Evolutionary conservation across 1,140 invertebrate species (phyloP), one percentile per base, ranked within the genome.

Genomic region (Gonioctena quinquepunctata): DNA sequence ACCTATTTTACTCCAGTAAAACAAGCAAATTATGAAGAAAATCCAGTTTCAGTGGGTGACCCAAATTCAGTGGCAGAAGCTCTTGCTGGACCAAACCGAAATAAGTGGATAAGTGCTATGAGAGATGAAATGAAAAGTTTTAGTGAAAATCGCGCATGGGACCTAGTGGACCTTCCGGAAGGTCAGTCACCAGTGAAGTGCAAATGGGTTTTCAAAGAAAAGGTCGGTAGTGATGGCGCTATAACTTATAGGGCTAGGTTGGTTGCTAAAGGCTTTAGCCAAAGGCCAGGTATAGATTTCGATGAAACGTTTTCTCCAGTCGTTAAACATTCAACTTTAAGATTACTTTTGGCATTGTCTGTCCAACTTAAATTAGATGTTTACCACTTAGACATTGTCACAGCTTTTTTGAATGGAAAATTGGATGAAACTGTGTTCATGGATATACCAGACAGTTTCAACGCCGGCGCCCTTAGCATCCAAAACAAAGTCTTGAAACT

Each of bases 181-280:
- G 65, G 73, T 66, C 73, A 72, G 67, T 79, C 77, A 48, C 63
- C 78, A 70, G 78, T 84, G 26, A 60, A 81, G 64, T 81, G 78
- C 52, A 79, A 79, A 70, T 83, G 81, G 80, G 77, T 83, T 1
- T 83, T 22, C 54, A 68, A 54, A 54, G 18, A 8, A 54, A 54
- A 54, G 18, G 11, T 11, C 18, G 50, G 18, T 21, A 54, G 8
- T 42, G 28, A 42, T 11, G n/a, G n/a, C n/a, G n/a, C 8, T 42
- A 42, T 11, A 42, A 42, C 48, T n/a, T 70, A 77, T 18, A 75
- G 72, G 59, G 80, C 81, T 5, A 70, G 81, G 23, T 72, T 84
- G 28, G 83, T 85, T 5, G 81, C 82, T 8, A 78, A 79, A 69
- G 83, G 84, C 4, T 85, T 77, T 76, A 75, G 62, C 6, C 83